Evolutionary conservation across 2,797 vertebrate species (phyloP), one percentile per base, ranked within the genome.

Genomic region (Myripristis murdjan): DNA sequence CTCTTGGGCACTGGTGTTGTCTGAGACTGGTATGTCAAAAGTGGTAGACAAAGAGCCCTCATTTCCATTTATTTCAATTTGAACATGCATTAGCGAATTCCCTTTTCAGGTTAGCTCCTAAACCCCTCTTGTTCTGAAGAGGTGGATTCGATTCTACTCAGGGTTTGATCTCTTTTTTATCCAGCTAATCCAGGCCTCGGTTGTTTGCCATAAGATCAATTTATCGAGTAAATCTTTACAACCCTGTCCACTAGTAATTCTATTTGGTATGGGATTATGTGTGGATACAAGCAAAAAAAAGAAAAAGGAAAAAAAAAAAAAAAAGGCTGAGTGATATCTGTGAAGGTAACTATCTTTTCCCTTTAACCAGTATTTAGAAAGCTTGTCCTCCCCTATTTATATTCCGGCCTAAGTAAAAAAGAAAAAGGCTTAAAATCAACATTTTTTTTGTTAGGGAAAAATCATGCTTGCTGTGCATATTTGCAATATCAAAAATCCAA

Each of bases 181-280:
- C 75, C 80, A 26, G 73, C 57, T 90, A 84, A 90, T 93, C 86
- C 66, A 8, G 6, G 12, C 48, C 33, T 58, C 73, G 69, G 65
- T 80, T 87, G 87, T 90, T 89, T 88, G 87, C 70, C 55, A 61
- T 85, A 31, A 83, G 60, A 86, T 90, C 85, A 80, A 79, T 91
- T 85, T 76, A 83, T 83, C 62, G 83, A 82, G 79, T 69, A 79
- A 87, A 87, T 85, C 85, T 91, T 83, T 81, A 70, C 79, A 85
- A 75, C 67, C 55, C 71, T 73, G 81, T 84, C 87, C 66, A 61
- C 56, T 56, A 48, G 70, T 90, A 80, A 88, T 86, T 91, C 81
- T 91, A 57, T 90, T 89, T 90, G 80, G 64, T 16, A 56, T 87
- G 71, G 80, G 83, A 89, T 90, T 87, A 84, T 49, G 67, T 79